Conservation (phyloP, 1,140 invertebrate species). For the Drosophila bocqueti region DNA sequence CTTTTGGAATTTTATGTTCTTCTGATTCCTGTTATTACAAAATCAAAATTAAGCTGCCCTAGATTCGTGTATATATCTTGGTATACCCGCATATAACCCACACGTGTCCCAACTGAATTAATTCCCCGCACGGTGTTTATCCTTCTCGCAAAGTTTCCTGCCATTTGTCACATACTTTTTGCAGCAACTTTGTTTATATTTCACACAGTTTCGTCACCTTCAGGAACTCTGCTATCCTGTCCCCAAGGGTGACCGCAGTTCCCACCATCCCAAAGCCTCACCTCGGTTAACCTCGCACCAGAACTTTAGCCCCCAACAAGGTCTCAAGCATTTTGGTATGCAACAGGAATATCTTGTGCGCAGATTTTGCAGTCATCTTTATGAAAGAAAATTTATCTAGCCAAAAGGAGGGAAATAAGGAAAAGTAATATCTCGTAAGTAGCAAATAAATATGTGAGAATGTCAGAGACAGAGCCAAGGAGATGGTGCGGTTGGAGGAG, state of each 20-base stretch:
- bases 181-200: conserved; percentile 38
- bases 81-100: background rate
- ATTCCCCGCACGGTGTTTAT: conserved; percentile 24
- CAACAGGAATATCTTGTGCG: conserved; percentile 25
- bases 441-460: conserved; percentile 61
- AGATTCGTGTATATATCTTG: background rate
- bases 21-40: background rate
- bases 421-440: conserved; percentile 55
- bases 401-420: conserved; percentile 18
- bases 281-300: conserved; percentile 17
- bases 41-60: conserved; percentile 3
- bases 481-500: conserved; percentile 4
- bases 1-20: background rate
- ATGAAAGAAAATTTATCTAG: conserved; percentile 47
- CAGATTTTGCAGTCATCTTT: conserved; percentile 38
- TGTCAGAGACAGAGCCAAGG: conserved; percentile 5
- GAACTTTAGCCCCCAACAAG: conserved; percentile 11
- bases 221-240: conserved; percentile 8
- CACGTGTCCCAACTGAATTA: conserved; percentile 8
- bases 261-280: conserved; percentile 5
- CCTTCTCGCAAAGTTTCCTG: conserved; percentile 14
- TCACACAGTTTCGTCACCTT: conserved; percentile 41
- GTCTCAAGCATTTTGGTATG: conserved; percentile 24
- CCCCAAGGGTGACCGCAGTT: background rate
- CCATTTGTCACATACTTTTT: conserved; percentile 31